phyloP scores from a whole-genome alignment of 1,140 invertebrate species.

The Halictus rubicundus region DNA sequence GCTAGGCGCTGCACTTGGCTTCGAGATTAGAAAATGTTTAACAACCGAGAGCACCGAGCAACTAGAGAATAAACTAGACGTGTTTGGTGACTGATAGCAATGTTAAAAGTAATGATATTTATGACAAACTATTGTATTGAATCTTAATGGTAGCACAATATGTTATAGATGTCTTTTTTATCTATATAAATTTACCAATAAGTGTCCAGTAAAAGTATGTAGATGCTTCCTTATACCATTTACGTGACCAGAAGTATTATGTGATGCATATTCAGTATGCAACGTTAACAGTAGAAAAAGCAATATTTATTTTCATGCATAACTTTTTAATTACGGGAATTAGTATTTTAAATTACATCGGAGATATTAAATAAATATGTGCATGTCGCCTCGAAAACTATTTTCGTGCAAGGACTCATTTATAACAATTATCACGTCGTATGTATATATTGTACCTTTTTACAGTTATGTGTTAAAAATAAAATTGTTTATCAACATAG shows the following conservation, averaged over 20 bases:
- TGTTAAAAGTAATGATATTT: background rate
- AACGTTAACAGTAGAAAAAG: background rate
- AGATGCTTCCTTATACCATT: constrained; percentile 14
- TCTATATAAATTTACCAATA: constrained; percentile 1
- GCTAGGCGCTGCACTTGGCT: constrained; percentile 87
- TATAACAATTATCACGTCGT: constrained; percentile 4
- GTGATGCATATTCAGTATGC: background rate
- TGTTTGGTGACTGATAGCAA: constrained; percentile 1
- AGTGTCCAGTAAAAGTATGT: constrained; percentile 10
- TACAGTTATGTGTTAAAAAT: constrained; percentile 14
- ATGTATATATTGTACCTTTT: constrained; percentile 38
- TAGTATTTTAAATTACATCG: constrained; percentile 31
- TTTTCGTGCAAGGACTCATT: background rate
- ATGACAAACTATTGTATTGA: background rate
- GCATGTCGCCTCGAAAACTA: background rate
- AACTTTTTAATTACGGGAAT: background rate
- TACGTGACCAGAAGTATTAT: constrained; percentile 27
- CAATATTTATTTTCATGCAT: constrained; percentile 1
- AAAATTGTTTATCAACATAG: constrained; percentile 25
- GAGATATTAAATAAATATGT: background rate
- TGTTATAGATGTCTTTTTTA: constrained; percentile 21
- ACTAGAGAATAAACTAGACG: background rate
- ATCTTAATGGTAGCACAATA: constrained; percentile 4
- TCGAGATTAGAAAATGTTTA: constrained; percentile 85
- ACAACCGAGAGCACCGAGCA: background rate